A percentile compares a stretch with the other conserved stretches of the same genome.
These are phyloP conservation scores for Endomychus coccineus DNA, from an alignment of 2,888 invertebrate species.

Conservation along the genomic window DNA sequence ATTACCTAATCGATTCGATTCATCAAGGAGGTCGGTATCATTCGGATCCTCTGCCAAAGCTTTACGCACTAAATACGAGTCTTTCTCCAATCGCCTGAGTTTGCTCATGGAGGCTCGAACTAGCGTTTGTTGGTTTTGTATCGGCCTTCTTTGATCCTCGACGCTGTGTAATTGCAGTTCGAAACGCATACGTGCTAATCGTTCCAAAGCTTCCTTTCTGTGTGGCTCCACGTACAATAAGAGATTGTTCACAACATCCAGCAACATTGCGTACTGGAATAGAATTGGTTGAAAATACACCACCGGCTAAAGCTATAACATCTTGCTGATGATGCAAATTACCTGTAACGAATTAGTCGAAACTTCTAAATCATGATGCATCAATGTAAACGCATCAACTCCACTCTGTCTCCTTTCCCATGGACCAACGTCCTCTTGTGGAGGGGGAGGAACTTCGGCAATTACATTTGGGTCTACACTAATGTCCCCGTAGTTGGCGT, in stretches of 20 bases:
- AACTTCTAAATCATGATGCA: slow-evolving; percentile 98
- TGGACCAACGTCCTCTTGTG: slow-evolving; percentile 53
- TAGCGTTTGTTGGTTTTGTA: slow-evolving; percentile 83
- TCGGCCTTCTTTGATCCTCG: slow-evolving; percentile 86
- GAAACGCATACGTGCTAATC: slow-evolving; percentile 88
- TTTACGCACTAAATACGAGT: slow-evolving; percentile 79
- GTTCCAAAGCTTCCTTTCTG: slow-evolving; percentile 82
- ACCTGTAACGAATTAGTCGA: slow-evolving; percentile 89
- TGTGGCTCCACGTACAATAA: slow-evolving; percentile 94
- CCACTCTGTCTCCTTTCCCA: slow-evolving; percentile 81
- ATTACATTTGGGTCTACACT: slow-evolving; percentile 63
- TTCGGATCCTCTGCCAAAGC: slow-evolving; percentile 64
- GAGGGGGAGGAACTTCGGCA: slow-evolving; percentile 60
- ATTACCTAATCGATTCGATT: slow-evolving; percentile 65
- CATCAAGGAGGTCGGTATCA: slow-evolving; percentile 53
- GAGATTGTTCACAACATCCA: slow-evolving; percentile 97
- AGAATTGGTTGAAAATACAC: too few relatives aligned
- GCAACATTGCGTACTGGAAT: slow-evolving; percentile 84
- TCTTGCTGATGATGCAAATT: neutral
- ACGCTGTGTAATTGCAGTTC: slow-evolving; percentile 85
- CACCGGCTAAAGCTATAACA: too few relatives aligned
- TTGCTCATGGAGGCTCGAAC: slow-evolving; percentile 70
- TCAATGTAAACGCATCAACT: slow-evolving; percentile 93
- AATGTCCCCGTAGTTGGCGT: slow-evolving; percentile 86
- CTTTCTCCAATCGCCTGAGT: slow-evolving; percentile 79